Conservation (phyloP, 1,140 invertebrate species). For the Mya arenaria region DNA sequence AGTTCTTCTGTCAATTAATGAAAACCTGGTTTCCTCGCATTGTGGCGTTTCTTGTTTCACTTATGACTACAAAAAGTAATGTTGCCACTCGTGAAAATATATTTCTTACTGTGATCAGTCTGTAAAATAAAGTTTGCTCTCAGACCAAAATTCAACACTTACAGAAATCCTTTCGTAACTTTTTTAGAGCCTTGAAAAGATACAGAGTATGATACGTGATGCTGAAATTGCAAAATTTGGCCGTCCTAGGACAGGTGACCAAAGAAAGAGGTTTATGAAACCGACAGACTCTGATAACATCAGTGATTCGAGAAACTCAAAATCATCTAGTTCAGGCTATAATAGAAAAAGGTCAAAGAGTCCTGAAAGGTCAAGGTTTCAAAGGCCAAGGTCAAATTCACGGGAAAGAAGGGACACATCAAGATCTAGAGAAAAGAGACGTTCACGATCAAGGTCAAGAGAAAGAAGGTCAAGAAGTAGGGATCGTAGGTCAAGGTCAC, state of each 20-base stretch:
- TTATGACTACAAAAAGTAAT: no score
- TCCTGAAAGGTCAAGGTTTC: slow-evolving; percentile 1
- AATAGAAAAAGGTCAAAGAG: background rate
- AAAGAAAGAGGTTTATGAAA: slow-evolving; percentile 44
- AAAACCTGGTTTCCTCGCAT: no score
- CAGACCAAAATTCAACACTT: no score
- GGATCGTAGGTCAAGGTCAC: background rate
- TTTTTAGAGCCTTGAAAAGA: slow-evolving; percentile 47
- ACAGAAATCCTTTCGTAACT: no score
- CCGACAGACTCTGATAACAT: slow-evolving; percentile 15
- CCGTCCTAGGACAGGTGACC: slow-evolving; percentile 10
- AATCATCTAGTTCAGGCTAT: no score
- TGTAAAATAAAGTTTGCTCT: no score
- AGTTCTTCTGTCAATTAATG: no score
- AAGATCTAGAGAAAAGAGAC: slow-evolving; percentile 16
- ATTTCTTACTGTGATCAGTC: no score
- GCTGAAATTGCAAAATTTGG: slow-evolving; percentile 22
- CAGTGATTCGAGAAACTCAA: background rate
- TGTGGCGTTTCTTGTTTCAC: no score
- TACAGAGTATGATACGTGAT: slow-evolving; percentile 46
- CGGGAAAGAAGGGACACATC: slow-evolving; percentile 31
- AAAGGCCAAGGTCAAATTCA: slow-evolving; percentile 30
- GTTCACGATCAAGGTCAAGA: slow-evolving; percentile 34
- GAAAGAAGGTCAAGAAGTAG: slow-evolving; percentile 23
- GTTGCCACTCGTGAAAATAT: no score